Evolutionary conservation across 2,797 vertebrate species (phyloP).

Genomic region (Limnodromus scolopaceus): DNA sequence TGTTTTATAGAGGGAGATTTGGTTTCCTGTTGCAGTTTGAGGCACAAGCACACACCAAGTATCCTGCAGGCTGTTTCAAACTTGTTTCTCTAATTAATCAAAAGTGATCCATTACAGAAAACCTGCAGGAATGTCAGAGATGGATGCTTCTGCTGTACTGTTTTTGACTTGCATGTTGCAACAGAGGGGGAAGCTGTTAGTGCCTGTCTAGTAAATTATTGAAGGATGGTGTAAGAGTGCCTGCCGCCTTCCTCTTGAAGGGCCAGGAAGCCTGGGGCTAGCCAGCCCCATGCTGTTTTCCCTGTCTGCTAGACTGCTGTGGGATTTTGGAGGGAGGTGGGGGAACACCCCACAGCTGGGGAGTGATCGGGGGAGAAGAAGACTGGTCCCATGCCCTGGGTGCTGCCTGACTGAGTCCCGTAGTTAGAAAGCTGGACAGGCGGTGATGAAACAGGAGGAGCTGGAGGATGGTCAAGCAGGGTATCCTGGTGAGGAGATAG

Average conservation of each 20-base stretch:
- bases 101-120: constrained; percentile 68
- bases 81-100: constrained; percentile 70
- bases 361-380: neutral
- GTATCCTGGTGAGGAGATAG: neutral
- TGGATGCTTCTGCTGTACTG: constrained; percentile 57
- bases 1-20: neutral
- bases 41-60: neutral
- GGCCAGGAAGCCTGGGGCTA: constrained; percentile 49
- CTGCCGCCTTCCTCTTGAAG: constrained; percentile 31
- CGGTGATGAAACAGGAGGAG: neutral
- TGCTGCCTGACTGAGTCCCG: accelerated
- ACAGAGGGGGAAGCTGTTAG: constrained; percentile 68
- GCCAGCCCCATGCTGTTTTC: neutral
- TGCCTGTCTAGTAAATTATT: constrained; percentile 69
- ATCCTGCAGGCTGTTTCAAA: constrained; percentile 63
- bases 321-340: neutral
- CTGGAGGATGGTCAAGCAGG: neutral
- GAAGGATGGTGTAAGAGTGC: constrained; percentile 63
- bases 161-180: constrained; percentile 63
- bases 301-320: neutral
- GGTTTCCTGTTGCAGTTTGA: constrained; percentile 26
- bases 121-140: constrained; percentile 72
- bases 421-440: neutral
- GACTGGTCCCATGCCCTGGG: neutral
- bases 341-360: neutral